Conservation (phyloP, 2,113 vertebrate genomes). For the Nanger granti region DNA sequence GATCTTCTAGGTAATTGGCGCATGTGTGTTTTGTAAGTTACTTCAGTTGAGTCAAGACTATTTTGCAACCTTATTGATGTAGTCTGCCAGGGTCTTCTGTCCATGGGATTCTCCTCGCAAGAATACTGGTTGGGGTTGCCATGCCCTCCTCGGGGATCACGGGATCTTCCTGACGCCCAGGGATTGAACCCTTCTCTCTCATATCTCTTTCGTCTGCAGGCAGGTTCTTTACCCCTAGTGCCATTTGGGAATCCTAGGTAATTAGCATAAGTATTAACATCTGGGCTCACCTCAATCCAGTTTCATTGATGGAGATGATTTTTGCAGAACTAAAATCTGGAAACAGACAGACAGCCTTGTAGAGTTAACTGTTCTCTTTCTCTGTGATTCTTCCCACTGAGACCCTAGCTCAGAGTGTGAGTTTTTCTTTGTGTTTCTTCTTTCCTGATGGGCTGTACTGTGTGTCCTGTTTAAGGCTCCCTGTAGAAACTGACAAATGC, state of each 20-base stretch:
- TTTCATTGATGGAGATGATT: neutral
- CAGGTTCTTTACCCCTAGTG: neutral
- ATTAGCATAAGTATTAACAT: neutral
- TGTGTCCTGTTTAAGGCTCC: neutral
- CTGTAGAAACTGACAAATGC: neutral
- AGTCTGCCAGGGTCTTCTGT: neutral
- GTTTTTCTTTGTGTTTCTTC: neutral
- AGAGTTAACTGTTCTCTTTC: neutral
- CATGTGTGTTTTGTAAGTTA: neutral
- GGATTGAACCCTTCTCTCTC: neutral
- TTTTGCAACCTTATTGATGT: neutral
- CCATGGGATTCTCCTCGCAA: neutral
- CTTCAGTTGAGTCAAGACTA: neutral
- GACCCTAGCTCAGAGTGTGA: neutral
- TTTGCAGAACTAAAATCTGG: neutral
- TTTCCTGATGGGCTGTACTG: neutral
- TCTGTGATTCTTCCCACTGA: neutral
- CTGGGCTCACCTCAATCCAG: neutral
- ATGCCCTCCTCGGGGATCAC: neutral
- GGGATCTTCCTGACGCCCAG: neutral
- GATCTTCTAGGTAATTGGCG: neutral
- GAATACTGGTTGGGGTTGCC: neutral
- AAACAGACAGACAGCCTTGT: neutral
- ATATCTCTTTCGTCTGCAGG: neutral
- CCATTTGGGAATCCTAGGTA: neutral